Conservation (phyloP, 2,797 vertebrate genomes). For the Pseudomugil gertrudae region DNA sequence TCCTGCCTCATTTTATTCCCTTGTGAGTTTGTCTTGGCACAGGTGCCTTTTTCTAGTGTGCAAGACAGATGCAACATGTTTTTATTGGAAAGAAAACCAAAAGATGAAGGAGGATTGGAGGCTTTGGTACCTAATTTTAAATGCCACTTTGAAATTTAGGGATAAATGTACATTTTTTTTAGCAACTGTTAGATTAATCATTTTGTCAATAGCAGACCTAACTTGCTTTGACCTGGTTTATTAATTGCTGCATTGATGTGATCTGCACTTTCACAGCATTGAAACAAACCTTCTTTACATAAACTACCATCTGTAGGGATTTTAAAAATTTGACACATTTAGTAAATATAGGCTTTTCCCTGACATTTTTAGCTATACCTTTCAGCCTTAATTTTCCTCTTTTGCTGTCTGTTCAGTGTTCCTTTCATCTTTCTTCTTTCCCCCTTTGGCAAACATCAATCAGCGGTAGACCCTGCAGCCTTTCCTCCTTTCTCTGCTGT, state of each 20-base stretch:
- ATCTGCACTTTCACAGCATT: constrained; percentile 29
- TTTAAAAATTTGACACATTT: constrained; percentile 22
- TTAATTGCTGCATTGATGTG: constrained; percentile 10
- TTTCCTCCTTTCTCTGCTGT: constrained; percentile 58
- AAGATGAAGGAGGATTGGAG: neutral
- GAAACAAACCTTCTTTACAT: constrained; percentile 4
- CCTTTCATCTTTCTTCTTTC: constrained; percentile 8
- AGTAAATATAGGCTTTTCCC: constrained; percentile 16
- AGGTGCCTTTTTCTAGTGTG: constrained; percentile 47
- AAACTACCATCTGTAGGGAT: constrained; percentile 9
- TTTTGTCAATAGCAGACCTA: constrained; percentile 13
- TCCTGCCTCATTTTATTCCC: constrained; percentile 40
- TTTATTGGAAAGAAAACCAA: constrained; percentile 8
- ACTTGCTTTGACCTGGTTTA: constrained; percentile 48
- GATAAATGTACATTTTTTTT: neutral
- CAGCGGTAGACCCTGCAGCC: constrained; percentile 51
- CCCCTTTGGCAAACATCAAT: constrained; percentile 49
- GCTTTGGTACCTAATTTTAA: constrained; percentile 31
- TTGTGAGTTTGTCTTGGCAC: constrained; percentile 35
- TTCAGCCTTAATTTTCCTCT: constrained; percentile 3
- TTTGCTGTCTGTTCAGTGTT: constrained; percentile 19
- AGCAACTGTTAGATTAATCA: neutral
- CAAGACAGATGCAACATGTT: constrained; percentile 34
- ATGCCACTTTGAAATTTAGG: constrained; percentile 10
- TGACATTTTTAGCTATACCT: constrained; percentile 8